Conservation (phyloP, 1,140 invertebrate genomes). For the Drosophila tristis region DNA sequence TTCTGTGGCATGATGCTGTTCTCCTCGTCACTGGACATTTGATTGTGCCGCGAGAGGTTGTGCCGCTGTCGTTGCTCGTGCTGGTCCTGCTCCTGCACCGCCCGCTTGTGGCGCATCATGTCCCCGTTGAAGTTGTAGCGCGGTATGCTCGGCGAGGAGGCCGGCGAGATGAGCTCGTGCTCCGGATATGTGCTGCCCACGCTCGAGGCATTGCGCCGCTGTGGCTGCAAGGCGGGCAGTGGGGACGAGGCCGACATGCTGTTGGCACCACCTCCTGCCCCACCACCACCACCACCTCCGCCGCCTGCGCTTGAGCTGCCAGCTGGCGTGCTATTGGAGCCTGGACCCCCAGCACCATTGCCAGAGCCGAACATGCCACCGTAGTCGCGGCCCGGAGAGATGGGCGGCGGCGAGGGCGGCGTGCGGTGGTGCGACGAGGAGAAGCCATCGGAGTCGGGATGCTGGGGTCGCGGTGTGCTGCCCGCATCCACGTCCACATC, state of each 20-base stretch:
- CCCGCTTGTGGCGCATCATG: slow-evolving; percentile 79
- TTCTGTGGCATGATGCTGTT: slow-evolving; percentile 84
- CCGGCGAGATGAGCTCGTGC: slow-evolving; percentile 83
- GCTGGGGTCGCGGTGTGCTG: slow-evolving; percentile 76
- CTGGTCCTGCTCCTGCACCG: slow-evolving; percentile 73
- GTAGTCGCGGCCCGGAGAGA: slow-evolving; percentile 81
- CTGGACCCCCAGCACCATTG: slow-evolving; percentile 57
- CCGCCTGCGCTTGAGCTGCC: slow-evolving; percentile 72
- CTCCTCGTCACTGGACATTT: slow-evolving; percentile 83
- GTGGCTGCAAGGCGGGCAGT: slow-evolving; percentile 74
- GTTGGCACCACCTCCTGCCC: slow-evolving; percentile 41
- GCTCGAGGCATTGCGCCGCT: slow-evolving; percentile 74
- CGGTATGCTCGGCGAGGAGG: slow-evolving; percentile 82
- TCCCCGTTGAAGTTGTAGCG: slow-evolving; percentile 83
- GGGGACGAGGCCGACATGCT: slow-evolving; percentile 82
- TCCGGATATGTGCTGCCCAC: slow-evolving; percentile 83
- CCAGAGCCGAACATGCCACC: slow-evolving; percentile 68
- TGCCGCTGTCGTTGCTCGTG: slow-evolving; percentile 64
- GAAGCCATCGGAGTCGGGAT: slow-evolving; percentile 78
- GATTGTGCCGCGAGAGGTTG: slow-evolving; percentile 75
- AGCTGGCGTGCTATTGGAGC: slow-evolving; percentile 69
- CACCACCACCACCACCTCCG: slow-evolving; percentile 1
- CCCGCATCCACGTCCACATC: slow-evolving; percentile 83
- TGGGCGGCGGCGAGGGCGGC: slow-evolving; percentile 79
- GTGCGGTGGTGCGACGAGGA: slow-evolving; percentile 77